Conservation (phyloP, 2,888 invertebrate genomes). For the Tolmerus cingulatus region DNA sequence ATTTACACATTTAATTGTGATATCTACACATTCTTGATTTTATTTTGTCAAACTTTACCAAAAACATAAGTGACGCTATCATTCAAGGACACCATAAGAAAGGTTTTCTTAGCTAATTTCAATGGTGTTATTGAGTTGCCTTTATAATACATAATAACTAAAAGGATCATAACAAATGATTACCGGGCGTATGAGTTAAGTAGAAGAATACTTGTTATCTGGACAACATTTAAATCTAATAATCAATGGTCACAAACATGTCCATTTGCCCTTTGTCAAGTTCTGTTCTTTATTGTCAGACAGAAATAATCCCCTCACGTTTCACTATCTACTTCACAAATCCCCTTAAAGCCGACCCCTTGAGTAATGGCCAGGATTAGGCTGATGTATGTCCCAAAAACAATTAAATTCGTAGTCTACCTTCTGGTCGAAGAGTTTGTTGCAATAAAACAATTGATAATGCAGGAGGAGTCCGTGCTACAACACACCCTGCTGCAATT, state of each 20-base stretch:
- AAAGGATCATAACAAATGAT: not conserved
- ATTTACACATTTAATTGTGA: too few relatives aligned
- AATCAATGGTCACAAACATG: not conserved
- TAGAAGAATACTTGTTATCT: not conserved
- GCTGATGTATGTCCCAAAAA: not conserved
- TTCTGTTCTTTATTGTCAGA: not conserved
- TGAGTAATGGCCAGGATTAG: not conserved
- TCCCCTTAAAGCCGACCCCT: not conserved
- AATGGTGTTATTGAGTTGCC: not conserved
- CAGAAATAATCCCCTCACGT: not conserved
- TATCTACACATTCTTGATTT: not conserved
- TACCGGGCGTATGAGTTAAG: not conserved
- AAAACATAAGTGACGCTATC: not conserved
- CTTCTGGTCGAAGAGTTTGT: not conserved
- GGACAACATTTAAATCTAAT: not conserved
- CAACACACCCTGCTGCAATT: not conserved
- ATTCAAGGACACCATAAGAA: not conserved
- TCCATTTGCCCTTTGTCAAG: not conserved
- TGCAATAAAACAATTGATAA: not conserved
- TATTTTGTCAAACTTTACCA: too few relatives aligned
- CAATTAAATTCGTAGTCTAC: not conserved
- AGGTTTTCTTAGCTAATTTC: not conserved
- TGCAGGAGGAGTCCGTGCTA: not conserved
- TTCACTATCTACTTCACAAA: not conserved
- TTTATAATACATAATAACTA: not conserved